phyloP scores from a whole-genome alignment of 2,113 vertebrate genomes.

The Microcebus griseorufus region DNA sequence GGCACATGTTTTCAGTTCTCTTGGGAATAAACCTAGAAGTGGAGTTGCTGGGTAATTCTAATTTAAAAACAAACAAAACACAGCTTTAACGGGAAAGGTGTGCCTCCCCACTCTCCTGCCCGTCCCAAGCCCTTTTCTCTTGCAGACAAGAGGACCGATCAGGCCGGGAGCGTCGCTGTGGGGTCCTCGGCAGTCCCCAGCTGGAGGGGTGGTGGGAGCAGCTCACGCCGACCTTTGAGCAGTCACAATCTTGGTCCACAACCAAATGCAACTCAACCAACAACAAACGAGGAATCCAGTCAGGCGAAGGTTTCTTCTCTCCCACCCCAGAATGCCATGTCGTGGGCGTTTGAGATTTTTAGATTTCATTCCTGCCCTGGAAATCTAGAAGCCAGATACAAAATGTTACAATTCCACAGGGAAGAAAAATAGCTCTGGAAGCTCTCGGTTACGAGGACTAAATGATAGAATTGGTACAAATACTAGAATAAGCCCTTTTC shows the following conservation, averaged over 20 bases:
- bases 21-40: no score
- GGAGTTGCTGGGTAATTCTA: background rate
- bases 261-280: slow-evolving; percentile 68
- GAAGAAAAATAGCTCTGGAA: slow-evolving; percentile 26
- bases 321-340: slow-evolving; percentile 65
- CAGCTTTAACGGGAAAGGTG: slow-evolving; percentile 38
- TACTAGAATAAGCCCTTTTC: no score
- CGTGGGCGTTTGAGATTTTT: slow-evolving; percentile 54
- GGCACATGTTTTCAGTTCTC: background rate
- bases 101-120: background rate
- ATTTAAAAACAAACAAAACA: background rate
- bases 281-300: slow-evolving; percentile 54
- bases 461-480: background rate
- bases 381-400: slow-evolving; percentile 66
- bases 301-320: slow-evolving; percentile 68
- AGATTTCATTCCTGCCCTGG: slow-evolving; percentile 69
- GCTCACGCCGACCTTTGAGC: background rate
- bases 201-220: slow-evolving; percentile 50
- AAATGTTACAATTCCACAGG: slow-evolving; percentile 56
- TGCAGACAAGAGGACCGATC: background rate
- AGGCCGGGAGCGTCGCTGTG: background rate
- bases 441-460: background rate
- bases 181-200: background rate
- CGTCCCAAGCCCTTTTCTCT: background rate
- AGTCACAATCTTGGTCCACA: background rate